Evolutionary conservation across 2,888 invertebrate genomes (phyloP).

Genomic region (Lamproptera curius): DNA sequence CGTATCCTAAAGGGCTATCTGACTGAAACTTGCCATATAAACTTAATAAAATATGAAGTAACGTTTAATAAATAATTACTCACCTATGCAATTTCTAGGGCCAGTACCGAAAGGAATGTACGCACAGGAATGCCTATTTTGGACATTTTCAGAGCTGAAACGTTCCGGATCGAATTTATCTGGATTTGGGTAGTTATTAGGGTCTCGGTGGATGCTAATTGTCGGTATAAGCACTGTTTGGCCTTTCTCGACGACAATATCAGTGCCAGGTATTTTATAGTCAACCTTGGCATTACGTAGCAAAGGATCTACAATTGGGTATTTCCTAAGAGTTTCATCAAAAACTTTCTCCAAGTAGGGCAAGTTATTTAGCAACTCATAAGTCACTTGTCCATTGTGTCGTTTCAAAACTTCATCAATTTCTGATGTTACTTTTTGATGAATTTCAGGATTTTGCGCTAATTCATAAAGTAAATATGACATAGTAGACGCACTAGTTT

Average conservation of each 20-base stretch:
- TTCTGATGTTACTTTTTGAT: slow-evolving; percentile 44
- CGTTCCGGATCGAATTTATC: slow-evolving; percentile 65
- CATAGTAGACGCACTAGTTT: slow-evolving; percentile 59
- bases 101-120: slow-evolving; percentile 61
- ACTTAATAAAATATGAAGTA: no score
- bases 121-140: slow-evolving; percentile 42
- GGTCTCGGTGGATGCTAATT: slow-evolving; percentile 57
- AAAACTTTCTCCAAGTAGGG: slow-evolving; percentile 53
- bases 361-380: slow-evolving; percentile 52
- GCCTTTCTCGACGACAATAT: slow-evolving; percentile 46
- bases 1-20: no score
- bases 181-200: slow-evolving; percentile 57
- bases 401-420: slow-evolving; percentile 42
- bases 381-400: slow-evolving; percentile 45
- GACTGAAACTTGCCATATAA: no score
- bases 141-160: slow-evolving; percentile 46
- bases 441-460: slow-evolving; percentile 49
- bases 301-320: slow-evolving; percentile 56
- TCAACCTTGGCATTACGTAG: slow-evolving; percentile 43
- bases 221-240: slow-evolving; percentile 42
- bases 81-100: slow-evolving; percentile 62
- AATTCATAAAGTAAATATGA: slow-evolving; percentile 48
- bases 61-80: no score
- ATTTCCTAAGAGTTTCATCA: slow-evolving; percentile 56
- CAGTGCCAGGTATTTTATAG: slow-evolving; percentile 50